Percentiles rank a stretch among this genome's conserved stretches.
Conservation (phyloP, 2,888 invertebrate genomes). For the Timema cristinae region DNA sequence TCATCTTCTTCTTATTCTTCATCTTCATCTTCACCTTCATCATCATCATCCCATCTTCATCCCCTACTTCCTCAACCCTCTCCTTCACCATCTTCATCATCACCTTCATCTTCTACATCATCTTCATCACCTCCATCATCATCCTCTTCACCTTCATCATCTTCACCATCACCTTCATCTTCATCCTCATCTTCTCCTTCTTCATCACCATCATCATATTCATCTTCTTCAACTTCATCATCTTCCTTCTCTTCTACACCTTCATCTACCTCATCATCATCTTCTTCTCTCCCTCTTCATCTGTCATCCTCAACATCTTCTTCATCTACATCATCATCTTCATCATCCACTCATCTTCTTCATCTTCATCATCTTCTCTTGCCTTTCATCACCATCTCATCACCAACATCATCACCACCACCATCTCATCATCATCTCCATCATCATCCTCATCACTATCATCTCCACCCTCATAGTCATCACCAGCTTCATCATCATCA, state of each 20-base stretch:
- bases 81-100: conserved; percentile 9
- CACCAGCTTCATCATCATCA: conserved; percentile 14
- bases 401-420: background rate
- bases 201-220: background rate
- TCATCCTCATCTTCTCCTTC: background rate
- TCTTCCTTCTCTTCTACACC: background rate
- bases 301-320: conserved; percentile 11
- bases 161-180: background rate
- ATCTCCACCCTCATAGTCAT: conserved; percentile 13
- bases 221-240: background rate
- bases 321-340: conserved; percentile 10
- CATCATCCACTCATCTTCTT: background rate
- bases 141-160: background rate
- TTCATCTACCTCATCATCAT: conserved; percentile 14
- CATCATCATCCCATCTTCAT: background rate
- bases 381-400: background rate
- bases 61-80: background rate
- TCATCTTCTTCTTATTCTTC: background rate
- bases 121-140: conserved; percentile 1
- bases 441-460: conserved; percentile 5
- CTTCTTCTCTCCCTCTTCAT: background rate
- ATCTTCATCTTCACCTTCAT: background rate
- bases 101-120: background rate
- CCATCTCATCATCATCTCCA: conserved; percentile 14
- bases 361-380: background rate